phyloP scores from a whole-genome alignment of 2,888 invertebrate genomes.

The Leptinotarsa rubiginosa region DNA sequence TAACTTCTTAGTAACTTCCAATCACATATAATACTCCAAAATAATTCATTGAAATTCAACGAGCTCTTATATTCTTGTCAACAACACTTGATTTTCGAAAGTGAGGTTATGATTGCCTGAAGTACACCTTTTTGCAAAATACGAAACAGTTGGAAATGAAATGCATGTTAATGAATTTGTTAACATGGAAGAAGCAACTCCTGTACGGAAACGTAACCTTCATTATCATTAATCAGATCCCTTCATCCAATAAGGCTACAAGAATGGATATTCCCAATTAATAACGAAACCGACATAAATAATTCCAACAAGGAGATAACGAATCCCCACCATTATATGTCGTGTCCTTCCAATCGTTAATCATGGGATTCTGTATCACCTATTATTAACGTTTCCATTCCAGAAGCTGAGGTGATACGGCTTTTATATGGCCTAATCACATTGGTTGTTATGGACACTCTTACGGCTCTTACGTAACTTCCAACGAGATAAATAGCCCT shows the following conservation, averaged over 20 bases:
- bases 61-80: no score
- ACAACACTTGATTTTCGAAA: no score
- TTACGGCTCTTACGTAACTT: constrained; percentile 10
- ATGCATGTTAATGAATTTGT: no score
- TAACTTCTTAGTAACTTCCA: no score
- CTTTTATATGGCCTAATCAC: constrained; percentile 29
- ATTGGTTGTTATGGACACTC: constrained; percentile 17
- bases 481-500: constrained; percentile 24
- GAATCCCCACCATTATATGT: not conserved
- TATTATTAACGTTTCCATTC: constrained; percentile 6
- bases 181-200: no score
- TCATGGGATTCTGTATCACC: constrained; percentile 16
- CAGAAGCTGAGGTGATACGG: constrained; percentile 15
- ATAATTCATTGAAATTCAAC: no score
- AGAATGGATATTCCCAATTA: not conserved
- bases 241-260: not conserved
- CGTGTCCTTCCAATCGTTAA: constrained; percentile 3
- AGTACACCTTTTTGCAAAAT: no score
- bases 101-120: no score
- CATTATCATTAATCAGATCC: not conserved
- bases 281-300: not conserved
- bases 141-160: no score
- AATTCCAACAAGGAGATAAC: constrained; percentile 10
- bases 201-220: no score
- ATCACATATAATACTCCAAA: no score